Evolutionary conservation across 2,888 invertebrate species (phyloP), one percentile per base, ranked within the genome.

Genomic region (Penaeus monodon): DNA sequence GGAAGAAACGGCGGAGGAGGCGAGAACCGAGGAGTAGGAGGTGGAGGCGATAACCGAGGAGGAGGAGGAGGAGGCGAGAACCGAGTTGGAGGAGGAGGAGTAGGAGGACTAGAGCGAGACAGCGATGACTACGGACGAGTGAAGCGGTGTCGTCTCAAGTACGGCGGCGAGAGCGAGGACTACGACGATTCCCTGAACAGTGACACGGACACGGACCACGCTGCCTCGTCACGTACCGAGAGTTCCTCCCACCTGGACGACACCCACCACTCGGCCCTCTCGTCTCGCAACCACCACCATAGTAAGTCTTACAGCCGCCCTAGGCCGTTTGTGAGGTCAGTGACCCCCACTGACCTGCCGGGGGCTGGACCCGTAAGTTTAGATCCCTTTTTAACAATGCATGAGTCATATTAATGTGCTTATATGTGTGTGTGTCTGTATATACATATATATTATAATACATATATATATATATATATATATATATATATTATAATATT

Each of bases 171-270:
- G 80, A 86, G 86, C 73, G 87, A 87, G 57, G 87, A 87, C 49
- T 87, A 84, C 65, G 87, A 87, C 27, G 88, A 88, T 64, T 70
- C 82, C n/a, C 81, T 88, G 14, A 88, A 86, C 78, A 88, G 86
- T 33, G 89, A 90, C 68, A 88, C 89, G 12, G 89, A 90, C 83
- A 88, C 89, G 0, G 89, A 90, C 33, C 83, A 86, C 65, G 86
- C 89, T 7, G 82, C 87, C 27, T 90, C 89, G 14, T 85, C 84
- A 2, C 84, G 88, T 20, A 90, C 89, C 24, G 89, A 90, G 81
- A 90, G 89, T 81, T 90, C 89, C 12, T 88, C 89, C 20, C 88
- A 88, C 73, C 82, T 90, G 14, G 89, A 90, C 73, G 88, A 86
- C 76, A 29, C 84, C 57, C 83, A 84, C 80, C 84, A 83, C 80